A percentile compares a stretch with the other conserved stretches of the same genome.
Evolutionary conservation across 2,113 vertebrate species (phyloP).

Genomic region (Tringa solitaria): DNA sequence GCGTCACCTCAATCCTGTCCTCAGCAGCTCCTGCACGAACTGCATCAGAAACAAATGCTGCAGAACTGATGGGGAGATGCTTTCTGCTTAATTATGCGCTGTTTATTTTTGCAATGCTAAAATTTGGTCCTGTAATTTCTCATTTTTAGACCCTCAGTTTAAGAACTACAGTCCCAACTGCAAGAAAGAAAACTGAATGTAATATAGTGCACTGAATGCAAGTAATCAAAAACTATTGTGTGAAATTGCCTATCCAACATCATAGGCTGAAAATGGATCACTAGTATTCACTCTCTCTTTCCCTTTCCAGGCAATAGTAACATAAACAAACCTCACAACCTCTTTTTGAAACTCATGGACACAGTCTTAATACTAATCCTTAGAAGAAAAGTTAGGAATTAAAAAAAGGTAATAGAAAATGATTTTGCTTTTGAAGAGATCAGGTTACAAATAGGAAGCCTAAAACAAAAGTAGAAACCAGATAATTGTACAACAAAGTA

Average conservation of each 20-base stretch:
- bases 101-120: conserved; percentile 7
- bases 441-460: not conserved
- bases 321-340: not conserved
- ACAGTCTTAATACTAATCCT: not conserved
- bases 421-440: not conserved
- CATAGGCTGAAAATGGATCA: not conserved
- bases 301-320: not conserved
- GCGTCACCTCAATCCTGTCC: not conserved
- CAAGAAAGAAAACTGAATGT: not conserved
- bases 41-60: not conserved
- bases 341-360: not conserved
- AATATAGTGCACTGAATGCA: conserved; percentile 1
- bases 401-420: not conserved
- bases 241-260: not conserved
- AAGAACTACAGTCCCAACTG: not conserved
- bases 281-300: not conserved
- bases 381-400: not conserved
- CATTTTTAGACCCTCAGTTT: not conserved
- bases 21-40: not conserved
- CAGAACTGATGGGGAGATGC: not conserved
- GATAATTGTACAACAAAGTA: not conserved
- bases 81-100: conserved; percentile 18
- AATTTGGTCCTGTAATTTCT: not conserved
- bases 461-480: not conserved
- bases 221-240: conserved; percentile 49